Conservation (phyloP, 2,888 invertebrate genomes). For the Orthosia cruda region DNA sequence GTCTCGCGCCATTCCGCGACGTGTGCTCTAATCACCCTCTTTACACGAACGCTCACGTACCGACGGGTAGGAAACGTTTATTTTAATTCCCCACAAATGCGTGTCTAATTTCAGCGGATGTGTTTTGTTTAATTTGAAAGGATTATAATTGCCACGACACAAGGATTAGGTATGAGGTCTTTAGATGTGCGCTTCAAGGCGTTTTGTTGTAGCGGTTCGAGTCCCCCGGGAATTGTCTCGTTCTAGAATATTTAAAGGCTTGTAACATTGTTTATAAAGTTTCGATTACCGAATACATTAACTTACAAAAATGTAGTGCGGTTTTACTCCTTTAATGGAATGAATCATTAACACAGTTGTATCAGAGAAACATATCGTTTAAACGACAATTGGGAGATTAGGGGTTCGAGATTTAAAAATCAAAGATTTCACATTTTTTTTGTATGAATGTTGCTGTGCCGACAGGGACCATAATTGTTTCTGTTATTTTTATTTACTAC, state of each 20-base stretch:
- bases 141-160: slow-evolving; percentile 78
- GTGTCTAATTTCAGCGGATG: slow-evolving; percentile 85
- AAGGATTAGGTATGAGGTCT: slow-evolving; percentile 61
- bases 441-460: neutral
- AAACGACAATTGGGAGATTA: neutral
- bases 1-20: slow-evolving; percentile 82
- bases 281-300: slow-evolving; percentile 33
- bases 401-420: slow-evolving; percentile 4
- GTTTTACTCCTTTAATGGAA: neutral
- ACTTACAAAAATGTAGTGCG: slow-evolving; percentile 9
- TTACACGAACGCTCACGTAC: slow-evolving; percentile 86
- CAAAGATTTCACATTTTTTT: slow-evolving; percentile 3
- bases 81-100: slow-evolving; percentile 88
- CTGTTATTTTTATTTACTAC: too few relatives aligned
- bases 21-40: slow-evolving; percentile 87
- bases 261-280: slow-evolving; percentile 36
- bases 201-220: slow-evolving; percentile 30
- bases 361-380: slow-evolving; percentile 8
- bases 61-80: slow-evolving; percentile 82
- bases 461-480: too few relatives aligned
- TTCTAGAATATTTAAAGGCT: slow-evolving; percentile 29
- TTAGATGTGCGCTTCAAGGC: slow-evolving; percentile 34
- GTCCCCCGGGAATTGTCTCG: slow-evolving; percentile 23
- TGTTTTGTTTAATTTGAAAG: slow-evolving; percentile 85
- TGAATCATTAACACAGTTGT: slow-evolving; percentile 10